Conservation (phyloP, 2,888 invertebrate genomes). For the Capitulum mitella region DNA sequence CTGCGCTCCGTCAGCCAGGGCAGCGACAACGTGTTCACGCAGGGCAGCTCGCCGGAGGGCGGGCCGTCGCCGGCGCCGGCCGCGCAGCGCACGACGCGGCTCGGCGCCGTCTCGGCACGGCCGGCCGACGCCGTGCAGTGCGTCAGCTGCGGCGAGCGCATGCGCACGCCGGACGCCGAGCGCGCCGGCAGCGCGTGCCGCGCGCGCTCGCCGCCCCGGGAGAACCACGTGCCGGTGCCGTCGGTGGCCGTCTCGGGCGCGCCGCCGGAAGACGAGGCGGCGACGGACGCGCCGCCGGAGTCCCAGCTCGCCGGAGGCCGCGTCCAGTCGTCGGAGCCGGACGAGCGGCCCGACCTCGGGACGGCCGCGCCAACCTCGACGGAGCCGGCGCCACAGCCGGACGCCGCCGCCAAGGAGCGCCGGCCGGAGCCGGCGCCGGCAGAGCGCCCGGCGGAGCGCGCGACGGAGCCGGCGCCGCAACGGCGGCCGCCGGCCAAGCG, state of each 20-base stretch:
- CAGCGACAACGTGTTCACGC: conserved; percentile 79
- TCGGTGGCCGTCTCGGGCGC: neutral
- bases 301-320: too few relatives aligned
- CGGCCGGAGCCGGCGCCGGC: neutral
- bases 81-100: neutral
- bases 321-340: too few relatives aligned
- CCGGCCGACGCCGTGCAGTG: neutral
- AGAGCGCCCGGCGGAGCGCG: neutral
- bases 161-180: neutral
- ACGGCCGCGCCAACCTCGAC: too few relatives aligned
- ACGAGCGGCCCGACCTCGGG: too few relatives aligned
- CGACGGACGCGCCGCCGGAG: neutral
- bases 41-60: conserved; percentile 41
- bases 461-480: conserved; percentile 25
- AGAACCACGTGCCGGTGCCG: too few relatives aligned
- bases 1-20: conserved; percentile 82
- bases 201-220: neutral
- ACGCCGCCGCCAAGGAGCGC: neutral
- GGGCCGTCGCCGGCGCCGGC: neutral
- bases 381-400: neutral
- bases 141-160: neutral
- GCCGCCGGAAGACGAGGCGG: neutral
- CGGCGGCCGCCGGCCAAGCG: conserved; percentile 30
- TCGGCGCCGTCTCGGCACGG: neutral
- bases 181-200: neutral